These are phyloP conservation scores for Mycteria americana DNA, from an alignment of 2,797 vertebrate genomes.

Conservation along the genomic window DNA sequence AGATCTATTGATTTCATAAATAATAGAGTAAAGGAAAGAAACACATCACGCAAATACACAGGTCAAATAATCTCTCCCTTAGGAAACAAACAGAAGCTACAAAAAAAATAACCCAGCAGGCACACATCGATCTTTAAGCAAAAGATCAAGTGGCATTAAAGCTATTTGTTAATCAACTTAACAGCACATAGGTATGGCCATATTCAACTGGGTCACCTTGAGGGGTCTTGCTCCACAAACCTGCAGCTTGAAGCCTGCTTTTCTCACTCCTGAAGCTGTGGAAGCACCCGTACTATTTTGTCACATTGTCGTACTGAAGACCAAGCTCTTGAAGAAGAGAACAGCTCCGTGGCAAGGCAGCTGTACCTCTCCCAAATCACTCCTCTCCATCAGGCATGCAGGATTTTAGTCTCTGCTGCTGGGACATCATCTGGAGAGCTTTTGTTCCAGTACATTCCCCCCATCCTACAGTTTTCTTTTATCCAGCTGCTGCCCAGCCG, in stretches of 20 bases:
- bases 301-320: not conserved
- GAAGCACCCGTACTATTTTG: not conserved
- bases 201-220: not conserved
- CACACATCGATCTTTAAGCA: not conserved
- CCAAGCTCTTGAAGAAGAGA: not conserved
- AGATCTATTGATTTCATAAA: constrained; percentile 46
- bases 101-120: not conserved
- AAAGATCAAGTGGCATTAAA: not conserved
- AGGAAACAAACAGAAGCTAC: constrained; percentile 9
- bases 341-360: not conserved
- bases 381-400: accelerated
- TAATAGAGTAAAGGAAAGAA: constrained; percentile 42
- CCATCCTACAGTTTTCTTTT: not conserved
- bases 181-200: not conserved
- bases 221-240: not conserved
- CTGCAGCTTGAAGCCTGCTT: not conserved
- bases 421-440: not conserved
- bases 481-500: not conserved
- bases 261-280: not conserved
- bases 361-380: not conserved
- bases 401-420: not conserved
- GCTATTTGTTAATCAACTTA: not conserved
- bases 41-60: not conserved
- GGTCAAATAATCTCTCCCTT: constrained; percentile 6
- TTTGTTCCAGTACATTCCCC: not conserved